Evolutionary conservation across 2,888 invertebrate genomes (phyloP).

Genomic region (Suillia variegata): DNA sequence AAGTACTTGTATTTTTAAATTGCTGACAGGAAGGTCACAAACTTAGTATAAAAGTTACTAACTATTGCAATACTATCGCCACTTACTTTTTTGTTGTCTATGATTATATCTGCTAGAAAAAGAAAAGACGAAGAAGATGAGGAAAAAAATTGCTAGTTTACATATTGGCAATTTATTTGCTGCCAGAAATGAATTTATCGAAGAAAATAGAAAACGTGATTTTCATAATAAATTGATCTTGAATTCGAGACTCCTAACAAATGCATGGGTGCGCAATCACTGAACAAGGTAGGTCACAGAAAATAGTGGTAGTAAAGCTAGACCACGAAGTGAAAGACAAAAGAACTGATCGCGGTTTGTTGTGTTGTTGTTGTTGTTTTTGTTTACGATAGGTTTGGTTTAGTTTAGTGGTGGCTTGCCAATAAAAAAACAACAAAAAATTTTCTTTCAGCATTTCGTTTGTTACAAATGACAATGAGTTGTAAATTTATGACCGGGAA

Average conservation of each 20-base stretch:
- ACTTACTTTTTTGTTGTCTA: constrained; percentile 22
- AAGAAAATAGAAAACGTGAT: constrained; percentile 47
- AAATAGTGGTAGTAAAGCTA: constrained; percentile 38
- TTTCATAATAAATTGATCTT: constrained; percentile 52
- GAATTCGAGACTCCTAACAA: background rate
- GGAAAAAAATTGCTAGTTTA: constrained; percentile 20
- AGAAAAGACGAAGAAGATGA: too few species aligned
- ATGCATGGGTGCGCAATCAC: background rate
- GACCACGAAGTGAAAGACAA: constrained; percentile 8
- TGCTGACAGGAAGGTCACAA: background rate
- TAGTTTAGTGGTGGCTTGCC: background rate
- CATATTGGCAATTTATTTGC: constrained; percentile 33
- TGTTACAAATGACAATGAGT: constrained; percentile 46
- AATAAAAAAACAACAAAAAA: background rate
- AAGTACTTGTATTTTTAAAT: too few species aligned
- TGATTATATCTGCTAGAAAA: too few species aligned
- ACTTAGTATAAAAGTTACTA: too few species aligned
- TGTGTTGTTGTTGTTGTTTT: too few species aligned
- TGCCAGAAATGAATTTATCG: constrained; percentile 36
- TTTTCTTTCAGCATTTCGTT: background rate
- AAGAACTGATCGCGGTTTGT: constrained; percentile 5
- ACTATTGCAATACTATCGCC: background rate
- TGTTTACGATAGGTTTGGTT: too few species aligned
- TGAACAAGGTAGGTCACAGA: background rate
- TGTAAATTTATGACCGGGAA: constrained; percentile 50